A percentile compares a stretch with the other conserved stretches of the same genome.
phyloP scores from a whole-genome alignment of 2,888 invertebrate genomes.

The Drosophila peninsularis region DNA sequence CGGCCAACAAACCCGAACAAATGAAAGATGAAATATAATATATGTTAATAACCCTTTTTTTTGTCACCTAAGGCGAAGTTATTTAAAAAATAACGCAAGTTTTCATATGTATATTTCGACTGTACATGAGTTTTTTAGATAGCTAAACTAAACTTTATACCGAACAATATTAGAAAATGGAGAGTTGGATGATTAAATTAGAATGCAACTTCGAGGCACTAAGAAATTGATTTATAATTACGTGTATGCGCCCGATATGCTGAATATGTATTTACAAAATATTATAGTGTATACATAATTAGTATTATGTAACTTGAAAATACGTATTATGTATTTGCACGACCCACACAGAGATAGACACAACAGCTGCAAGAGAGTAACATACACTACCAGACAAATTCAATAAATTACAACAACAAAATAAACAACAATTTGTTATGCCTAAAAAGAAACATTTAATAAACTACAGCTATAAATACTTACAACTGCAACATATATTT shows the following conservation, averaged over 20 bases:
- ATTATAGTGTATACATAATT: slow-evolving; percentile 35
- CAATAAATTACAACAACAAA: slow-evolving; percentile 46
- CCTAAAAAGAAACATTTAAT: slow-evolving; percentile 59
- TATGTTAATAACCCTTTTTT: slow-evolving; percentile 45
- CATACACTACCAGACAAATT: slow-evolving; percentile 65
- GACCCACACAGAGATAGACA: slow-evolving; percentile 49
- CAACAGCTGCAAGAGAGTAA: slow-evolving; percentile 51
- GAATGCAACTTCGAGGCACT: slow-evolving; percentile 42
- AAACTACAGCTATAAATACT: slow-evolving; percentile 57
- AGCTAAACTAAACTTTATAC: slow-evolving; percentile 78
- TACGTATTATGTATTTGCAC: slow-evolving; percentile 70
- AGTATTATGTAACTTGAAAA: slow-evolving; percentile 43
- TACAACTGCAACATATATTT: background rate
- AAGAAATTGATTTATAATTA: slow-evolving; percentile 54
- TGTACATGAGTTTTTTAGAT: slow-evolving; percentile 78
- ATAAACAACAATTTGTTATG: slow-evolving; percentile 58
- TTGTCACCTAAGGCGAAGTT: slow-evolving; percentile 51
- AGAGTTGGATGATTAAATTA: slow-evolving; percentile 37
- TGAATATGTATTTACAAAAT: slow-evolving; percentile 67
- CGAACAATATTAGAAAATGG: slow-evolving; percentile 70
- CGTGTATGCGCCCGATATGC: slow-evolving; percentile 71
- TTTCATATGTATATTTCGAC: slow-evolving; percentile 67
- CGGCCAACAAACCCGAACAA: slow-evolving; percentile 56
- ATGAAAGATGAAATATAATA: slow-evolving; percentile 25
- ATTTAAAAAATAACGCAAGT: slow-evolving; percentile 70